Conservation (phyloP, 2,113 vertebrate species). For the Eulemur macaco region DNA sequence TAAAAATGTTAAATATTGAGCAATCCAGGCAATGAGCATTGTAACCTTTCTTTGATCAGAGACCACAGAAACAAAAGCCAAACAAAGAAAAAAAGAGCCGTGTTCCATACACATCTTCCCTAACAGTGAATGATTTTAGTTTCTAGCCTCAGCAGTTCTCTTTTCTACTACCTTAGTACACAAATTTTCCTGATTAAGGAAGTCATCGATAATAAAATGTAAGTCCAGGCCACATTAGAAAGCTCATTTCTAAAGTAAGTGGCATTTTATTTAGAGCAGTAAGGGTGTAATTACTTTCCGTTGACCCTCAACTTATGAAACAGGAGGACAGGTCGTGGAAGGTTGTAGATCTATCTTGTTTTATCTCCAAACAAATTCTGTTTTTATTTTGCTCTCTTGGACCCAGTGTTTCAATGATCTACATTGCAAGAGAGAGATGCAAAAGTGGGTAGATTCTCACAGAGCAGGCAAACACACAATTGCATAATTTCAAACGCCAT, state of each 20-base stretch:
- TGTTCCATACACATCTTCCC: neutral
- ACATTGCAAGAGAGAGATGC: neutral
- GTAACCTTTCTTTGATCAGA: neutral
- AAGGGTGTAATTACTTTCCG: conserved; percentile 28
- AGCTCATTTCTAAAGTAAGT: conserved; percentile 5
- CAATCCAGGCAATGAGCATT: neutral
- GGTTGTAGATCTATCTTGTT: conserved; percentile 51
- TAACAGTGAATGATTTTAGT: neutral
- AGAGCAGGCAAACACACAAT: neutral
- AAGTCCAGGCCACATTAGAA: neutral
- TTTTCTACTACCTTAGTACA: neutral
- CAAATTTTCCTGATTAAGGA: conserved; percentile 62
- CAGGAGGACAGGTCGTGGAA: conserved; percentile 22
- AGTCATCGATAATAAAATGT: conserved; percentile 18
- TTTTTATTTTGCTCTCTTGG: conserved; percentile 37
- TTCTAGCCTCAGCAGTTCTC: neutral
- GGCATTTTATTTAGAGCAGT: conserved; percentile 46
- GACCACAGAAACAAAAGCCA: neutral
- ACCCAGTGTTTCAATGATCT: neutral
- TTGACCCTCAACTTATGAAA: conserved; percentile 44
- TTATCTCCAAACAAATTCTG: conserved; percentile 67
- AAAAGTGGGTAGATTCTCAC: neutral
- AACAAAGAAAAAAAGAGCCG: neutral
- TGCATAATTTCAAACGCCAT: neutral
- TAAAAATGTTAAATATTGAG: neutral